Base-by-base conservation (phyloP, 53 echinoderm and acorn worm genomes). In the Echinometra lucunter region DNA sequence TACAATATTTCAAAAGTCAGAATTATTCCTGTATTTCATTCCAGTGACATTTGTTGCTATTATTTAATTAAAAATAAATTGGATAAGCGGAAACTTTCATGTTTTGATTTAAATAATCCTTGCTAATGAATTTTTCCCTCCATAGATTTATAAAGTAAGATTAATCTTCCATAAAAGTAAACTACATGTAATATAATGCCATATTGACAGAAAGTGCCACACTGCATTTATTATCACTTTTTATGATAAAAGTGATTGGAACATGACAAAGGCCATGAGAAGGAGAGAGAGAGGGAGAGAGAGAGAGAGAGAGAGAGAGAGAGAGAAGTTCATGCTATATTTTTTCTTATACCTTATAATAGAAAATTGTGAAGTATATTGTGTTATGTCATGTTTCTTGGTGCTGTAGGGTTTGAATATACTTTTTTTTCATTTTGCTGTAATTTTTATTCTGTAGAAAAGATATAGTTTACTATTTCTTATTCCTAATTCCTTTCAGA, bases 361-460 rank as follows among this genome's bases (percentile, higher is more conserved):
- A 69, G 32, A 69, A 69, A 12, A 32, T 12, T 63, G 10, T 32
- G 32, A 7, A 32, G 34, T 69, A 69, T 78, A 78, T 78, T 78
- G 44, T 78, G 38, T 78, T 78, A 19, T 78, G 42, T 78, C 21
- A 42, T 78, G 78, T 78, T 42, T 78, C 42, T 78, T 78, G 78
- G 78, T 78, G 78, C 78, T 78, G 78, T 78, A 78, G 78, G 28
- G n/a, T n/a, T 78, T 78, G 42, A 78, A 40, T 40, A 78, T 78
- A 30, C 30, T 69, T 40, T 78, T 78, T 78, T n/a, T n/a, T 42
- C 42, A 78, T 78, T 40, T 78, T 78, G 78, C 42, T 78, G 78
- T 78, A 78, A 78, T 78, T 78, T 78, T 78, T 78, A 78, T 78
- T 78, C 78, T 78, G 78, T 78, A 78, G 78, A 78, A 78, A 42